Percentiles rank a stretch among this genome's conserved stretches.
Conservation (phyloP, 2,888 invertebrate genomes). For the Pammene fasciana region DNA sequence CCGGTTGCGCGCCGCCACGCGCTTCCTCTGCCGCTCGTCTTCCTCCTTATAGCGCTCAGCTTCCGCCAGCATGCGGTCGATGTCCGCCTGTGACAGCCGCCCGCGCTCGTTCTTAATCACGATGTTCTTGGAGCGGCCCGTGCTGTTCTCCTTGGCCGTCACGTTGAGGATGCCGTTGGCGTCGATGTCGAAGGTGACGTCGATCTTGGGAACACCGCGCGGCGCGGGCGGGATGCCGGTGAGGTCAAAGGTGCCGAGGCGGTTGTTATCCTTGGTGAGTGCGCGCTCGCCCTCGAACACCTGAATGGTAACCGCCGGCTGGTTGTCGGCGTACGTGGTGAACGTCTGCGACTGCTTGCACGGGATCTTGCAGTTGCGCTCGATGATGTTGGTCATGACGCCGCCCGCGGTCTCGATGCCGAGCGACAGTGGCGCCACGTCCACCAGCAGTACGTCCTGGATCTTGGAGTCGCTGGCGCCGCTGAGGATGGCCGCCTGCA, state of each 20-base stretch:
- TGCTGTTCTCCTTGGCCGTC: conserved; percentile 10
- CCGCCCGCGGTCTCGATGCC: conserved; percentile 9
- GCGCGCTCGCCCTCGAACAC: conserved; percentile 87
- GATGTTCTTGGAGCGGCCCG: conserved; percentile 7
- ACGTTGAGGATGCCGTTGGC: conserved; percentile 4
- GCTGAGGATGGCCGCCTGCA: conserved; percentile 22
- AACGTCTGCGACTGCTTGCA: conserved; percentile 85
- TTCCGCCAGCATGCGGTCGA: conserved; percentile 21
- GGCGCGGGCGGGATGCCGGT: conserved; percentile 84
- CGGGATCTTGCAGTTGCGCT: conserved; percentile 84
- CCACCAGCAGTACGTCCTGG: conserved; percentile 11
- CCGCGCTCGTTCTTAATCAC: conserved; percentile 9
- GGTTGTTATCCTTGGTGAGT: conserved; percentile 85
- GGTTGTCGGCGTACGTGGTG: conserved; percentile 88
- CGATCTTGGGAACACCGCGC: conserved; percentile 76
- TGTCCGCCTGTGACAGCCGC: conserved; percentile 15
- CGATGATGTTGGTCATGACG: conserved; percentile 59
- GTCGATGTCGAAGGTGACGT: conserved; percentile 10
- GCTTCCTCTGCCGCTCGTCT: conserved; percentile 84
- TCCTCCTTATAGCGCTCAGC: conserved; percentile 83
- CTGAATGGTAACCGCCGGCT: conserved; percentile 85
- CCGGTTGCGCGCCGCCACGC: conserved; percentile 85
- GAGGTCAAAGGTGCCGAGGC: conserved; percentile 68
- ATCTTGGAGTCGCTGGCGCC: conserved; percentile 11
- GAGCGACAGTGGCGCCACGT: conserved; percentile 1